Evolutionary conservation across 1,140 invertebrate genomes (phyloP).

Genomic region (Zaprionus nigranus): DNA sequence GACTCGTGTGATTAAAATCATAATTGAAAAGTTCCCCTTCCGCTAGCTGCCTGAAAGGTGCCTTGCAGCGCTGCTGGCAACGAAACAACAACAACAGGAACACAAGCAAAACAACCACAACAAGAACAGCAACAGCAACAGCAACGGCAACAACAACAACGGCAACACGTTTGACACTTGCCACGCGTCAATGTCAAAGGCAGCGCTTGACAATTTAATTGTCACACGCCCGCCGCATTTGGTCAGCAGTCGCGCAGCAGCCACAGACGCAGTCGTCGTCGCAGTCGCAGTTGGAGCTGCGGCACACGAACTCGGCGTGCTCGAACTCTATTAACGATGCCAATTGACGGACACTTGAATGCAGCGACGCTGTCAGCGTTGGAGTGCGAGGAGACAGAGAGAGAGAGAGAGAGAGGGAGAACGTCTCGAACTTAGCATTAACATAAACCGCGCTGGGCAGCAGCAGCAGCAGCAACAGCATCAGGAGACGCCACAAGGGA

Average conservation of each 20-base stretch:
- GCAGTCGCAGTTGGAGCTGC: conserved; percentile 7
- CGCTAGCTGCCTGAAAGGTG: conserved; percentile 10
- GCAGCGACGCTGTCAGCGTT: conserved; percentile 63
- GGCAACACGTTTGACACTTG: conserved; percentile 60
- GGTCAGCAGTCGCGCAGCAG: conserved; percentile 41
- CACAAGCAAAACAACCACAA: neutral
- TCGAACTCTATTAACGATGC: conserved; percentile 79
- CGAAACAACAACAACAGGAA: conserved; percentile 16
- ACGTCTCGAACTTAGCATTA: conserved; percentile 55
- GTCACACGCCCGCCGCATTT: conserved; percentile 81
- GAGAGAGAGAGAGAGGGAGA: neutral
- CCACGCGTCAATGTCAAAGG: conserved; percentile 74
- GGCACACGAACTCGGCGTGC: conserved; percentile 56
- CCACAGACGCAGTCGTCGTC: neutral
- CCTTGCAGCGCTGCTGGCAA: conserved; percentile 8
- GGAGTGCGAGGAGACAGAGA: neutral
- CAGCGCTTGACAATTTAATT: conserved; percentile 79
- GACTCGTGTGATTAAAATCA: conserved; percentile 67
- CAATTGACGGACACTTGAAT: conserved; percentile 82
- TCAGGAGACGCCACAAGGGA: conserved; percentile 32
- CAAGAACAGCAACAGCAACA: neutral
- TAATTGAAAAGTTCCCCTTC: conserved; percentile 66
- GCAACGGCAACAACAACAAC: conserved; percentile 16
- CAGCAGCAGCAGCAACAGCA: conserved; percentile 29
- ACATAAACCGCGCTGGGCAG: conserved; percentile 67